Conservation (phyloP, 2,888 invertebrate species). For the Tipula helvola region DNA sequence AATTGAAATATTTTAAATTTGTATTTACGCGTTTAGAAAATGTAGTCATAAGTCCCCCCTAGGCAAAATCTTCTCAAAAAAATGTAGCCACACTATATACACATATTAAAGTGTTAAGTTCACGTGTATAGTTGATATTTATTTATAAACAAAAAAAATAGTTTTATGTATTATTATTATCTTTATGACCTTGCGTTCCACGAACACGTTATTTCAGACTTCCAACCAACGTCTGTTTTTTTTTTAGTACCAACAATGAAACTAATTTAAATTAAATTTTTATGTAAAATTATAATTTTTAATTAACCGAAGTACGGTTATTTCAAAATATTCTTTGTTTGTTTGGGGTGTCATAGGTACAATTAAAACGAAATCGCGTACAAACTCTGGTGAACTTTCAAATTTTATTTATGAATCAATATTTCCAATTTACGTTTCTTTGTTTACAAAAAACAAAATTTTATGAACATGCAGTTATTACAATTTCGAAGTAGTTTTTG, state of each 20-base stretch:
- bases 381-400: neutral
- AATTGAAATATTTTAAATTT: neutral
- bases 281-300: neutral
- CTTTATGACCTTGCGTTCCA: neutral
- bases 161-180: neutral
- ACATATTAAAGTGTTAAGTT: neutral
- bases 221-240: neutral
- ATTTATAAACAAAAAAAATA: neutral
- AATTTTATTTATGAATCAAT: neutral
- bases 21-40: neutral
- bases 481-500: neutral
- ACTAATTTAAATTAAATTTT: neutral
- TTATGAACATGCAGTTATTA: neutral
- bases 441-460: neutral
- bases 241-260: neutral
- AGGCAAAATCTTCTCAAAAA: neutral
- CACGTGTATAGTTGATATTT: neutral
- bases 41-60: neutral
- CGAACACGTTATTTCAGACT: neutral
- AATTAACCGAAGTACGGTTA: neutral
- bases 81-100: too few relatives aligned
- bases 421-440: neutral
- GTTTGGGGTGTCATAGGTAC: neutral
- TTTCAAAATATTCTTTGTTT: neutral
- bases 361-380: neutral